phyloP scores from a whole-genome alignment of 1,140 invertebrate genomes.

The Tetragnatha versicolor region DNA sequence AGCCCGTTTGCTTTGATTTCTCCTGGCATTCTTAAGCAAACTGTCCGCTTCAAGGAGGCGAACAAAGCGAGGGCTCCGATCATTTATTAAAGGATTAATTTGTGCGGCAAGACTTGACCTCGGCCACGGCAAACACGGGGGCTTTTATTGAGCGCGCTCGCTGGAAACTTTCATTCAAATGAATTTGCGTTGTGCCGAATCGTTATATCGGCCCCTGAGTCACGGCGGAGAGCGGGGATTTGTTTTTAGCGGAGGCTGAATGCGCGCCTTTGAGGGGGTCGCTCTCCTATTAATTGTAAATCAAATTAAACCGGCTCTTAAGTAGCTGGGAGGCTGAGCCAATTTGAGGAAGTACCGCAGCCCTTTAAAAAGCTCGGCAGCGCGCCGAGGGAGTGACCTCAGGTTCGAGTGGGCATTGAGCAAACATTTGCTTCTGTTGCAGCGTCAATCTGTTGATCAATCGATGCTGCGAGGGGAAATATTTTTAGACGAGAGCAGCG shows the following conservation, averaged over 20 bases:
- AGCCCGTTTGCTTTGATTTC: slow-evolving; percentile 53
- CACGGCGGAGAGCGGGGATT: slow-evolving; percentile 7
- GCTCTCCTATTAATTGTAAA: slow-evolving; percentile 34
- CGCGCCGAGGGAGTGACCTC: too few relatives aligned
- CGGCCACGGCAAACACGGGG: slow-evolving; percentile 43
- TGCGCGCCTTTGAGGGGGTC: slow-evolving; percentile 21
- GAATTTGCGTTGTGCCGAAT: slow-evolving; percentile 17
- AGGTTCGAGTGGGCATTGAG: too few relatives aligned
- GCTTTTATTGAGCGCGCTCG: slow-evolving; percentile 42
- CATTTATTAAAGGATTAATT: slow-evolving; percentile 56
- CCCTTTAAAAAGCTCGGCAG: too few relatives aligned
- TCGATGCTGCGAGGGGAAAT: too few relatives aligned
- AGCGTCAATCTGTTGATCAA: too few relatives aligned
- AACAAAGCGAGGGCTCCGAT: slow-evolving; percentile 50
- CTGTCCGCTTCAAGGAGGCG: slow-evolving; percentile 45
- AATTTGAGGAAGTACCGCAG: too few relatives aligned
- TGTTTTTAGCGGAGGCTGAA: slow-evolving; percentile 4
- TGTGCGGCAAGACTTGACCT: slow-evolving; percentile 51
- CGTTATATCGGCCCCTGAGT: slow-evolving; percentile 29
- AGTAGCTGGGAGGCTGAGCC: neutral
- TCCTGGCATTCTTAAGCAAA: slow-evolving; percentile 49
- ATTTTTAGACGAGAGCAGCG: too few relatives aligned
- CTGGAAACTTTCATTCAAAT: slow-evolving; percentile 41
- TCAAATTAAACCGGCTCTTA: slow-evolving; percentile 38
- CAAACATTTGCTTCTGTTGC: too few relatives aligned